These are phyloP conservation scores for Caenorhabditis elegans DNA, from an alignment of 1,140 invertebrate species.

Conservation along the genomic window WBcel235 BX284606.5:11165501-11166000, in stretches of 20 bases:
- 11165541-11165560: not conserved
- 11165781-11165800: slow-evolving; percentile 9
- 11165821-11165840: slow-evolving; percentile 22
- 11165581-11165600: not conserved
- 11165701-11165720: slow-evolving; percentile 17
- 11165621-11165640: not conserved
- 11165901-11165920: slow-evolving; percentile 6
- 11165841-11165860: slow-evolving; percentile 30
- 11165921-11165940: slow-evolving; percentile 31
- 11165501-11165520: no score
- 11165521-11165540: not conserved
- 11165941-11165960: not conserved
- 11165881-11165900: not conserved
- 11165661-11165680: slow-evolving; percentile 39
- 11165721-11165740: slow-evolving; percentile 37
- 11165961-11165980: not conserved
- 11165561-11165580: not conserved
- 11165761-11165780: slow-evolving; percentile 36
- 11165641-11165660: not conserved
- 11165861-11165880: not conserved
- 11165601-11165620: slow-evolving; percentile 6
- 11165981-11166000: not conserved
- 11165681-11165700: slow-evolving; percentile 20
- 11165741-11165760: slow-evolving; percentile 34
- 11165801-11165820: slow-evolving; percentile 31